A percentile compares a stretch with the other conserved stretches of the same genome.
phyloP scores from a whole-genome alignment of 30 jellyfish, hydroid and myxozoan species.

The Cassiopea andromeda region DNA sequence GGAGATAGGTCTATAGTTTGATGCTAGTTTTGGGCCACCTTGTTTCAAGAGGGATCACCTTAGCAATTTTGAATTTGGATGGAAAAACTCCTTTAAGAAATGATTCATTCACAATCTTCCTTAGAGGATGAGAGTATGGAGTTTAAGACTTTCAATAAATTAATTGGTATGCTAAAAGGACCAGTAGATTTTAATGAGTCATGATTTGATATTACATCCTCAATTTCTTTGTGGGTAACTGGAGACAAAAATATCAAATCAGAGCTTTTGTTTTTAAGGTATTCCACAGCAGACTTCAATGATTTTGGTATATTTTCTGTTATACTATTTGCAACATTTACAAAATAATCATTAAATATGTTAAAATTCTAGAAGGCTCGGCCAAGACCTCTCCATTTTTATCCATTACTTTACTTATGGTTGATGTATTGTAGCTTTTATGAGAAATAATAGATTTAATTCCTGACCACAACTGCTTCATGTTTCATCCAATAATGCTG shows the following conservation, averaged over 20 bases:
- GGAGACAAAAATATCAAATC: conserved; percentile 1
- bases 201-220: conserved; percentile 23
- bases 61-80: too few relatives aligned
- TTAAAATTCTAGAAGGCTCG: conserved; percentile 3
- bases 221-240: conserved; percentile 28
- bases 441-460: neutral
- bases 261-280: conserved; percentile 24
- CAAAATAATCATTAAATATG: neutral
- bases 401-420: conserved; percentile 4
- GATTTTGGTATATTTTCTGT: neutral
- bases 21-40: too few relatives aligned
- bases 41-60: too few relatives aligned
- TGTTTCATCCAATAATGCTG: conserved; percentile 13
- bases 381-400: conserved; percentile 11
- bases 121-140: conserved; percentile 4
- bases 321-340: neutral
- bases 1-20: too few relatives aligned
- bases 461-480: conserved; percentile 19
- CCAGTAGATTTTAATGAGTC: conserved; percentile 13
- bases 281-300: neutral
- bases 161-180: conserved; percentile 14
- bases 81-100: too few relatives aligned
- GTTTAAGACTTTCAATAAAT: conserved; percentile 9
- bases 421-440: conserved; percentile 19
- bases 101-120: neutral